A percentile compares a stretch with the other conserved stretches of the same genome.
phyloP scores from a whole-genome alignment of 2,888 invertebrate species.

The Pardosa pseudoannulata region DNA sequence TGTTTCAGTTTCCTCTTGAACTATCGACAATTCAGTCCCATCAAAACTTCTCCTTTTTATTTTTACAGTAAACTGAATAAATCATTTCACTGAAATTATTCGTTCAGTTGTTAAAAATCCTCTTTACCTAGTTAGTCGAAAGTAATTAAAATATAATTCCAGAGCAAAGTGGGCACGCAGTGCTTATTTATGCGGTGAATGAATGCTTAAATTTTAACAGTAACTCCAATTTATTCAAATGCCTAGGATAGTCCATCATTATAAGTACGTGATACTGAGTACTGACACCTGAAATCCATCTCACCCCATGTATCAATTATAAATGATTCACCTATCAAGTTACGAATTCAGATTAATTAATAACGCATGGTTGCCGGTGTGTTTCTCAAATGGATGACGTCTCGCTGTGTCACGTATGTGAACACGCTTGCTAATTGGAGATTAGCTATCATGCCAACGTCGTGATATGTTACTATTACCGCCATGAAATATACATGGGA shows the following conservation, averaged over 20 bases:
- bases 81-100: too few species aligned
- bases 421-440: constrained; percentile 15
- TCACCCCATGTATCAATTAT: background rate
- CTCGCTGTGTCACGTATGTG: background rate
- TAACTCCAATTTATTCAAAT: too few species aligned
- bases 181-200: too few species aligned
- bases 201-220: too few species aligned
- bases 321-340: constrained; percentile 9
- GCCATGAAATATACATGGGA: background rate
- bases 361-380: constrained; percentile 3
- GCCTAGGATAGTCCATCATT: background rate
- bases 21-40: too few species aligned
- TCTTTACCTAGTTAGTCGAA: too few species aligned
- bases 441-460: background rate
- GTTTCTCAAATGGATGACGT: background rate
- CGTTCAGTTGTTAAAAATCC: too few species aligned
- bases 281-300: background rate
- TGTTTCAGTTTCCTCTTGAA: too few species aligned
- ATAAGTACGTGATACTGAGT: background rate
- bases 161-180: too few species aligned
- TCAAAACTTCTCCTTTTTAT: too few species aligned
- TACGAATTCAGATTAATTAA: background rate
- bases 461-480: constrained; percentile 1
- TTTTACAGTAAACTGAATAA: too few species aligned
- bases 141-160: too few species aligned